phyloP scores from a whole-genome alignment of 2,888 invertebrate genomes.

The Agonopterix heracliana region DNA sequence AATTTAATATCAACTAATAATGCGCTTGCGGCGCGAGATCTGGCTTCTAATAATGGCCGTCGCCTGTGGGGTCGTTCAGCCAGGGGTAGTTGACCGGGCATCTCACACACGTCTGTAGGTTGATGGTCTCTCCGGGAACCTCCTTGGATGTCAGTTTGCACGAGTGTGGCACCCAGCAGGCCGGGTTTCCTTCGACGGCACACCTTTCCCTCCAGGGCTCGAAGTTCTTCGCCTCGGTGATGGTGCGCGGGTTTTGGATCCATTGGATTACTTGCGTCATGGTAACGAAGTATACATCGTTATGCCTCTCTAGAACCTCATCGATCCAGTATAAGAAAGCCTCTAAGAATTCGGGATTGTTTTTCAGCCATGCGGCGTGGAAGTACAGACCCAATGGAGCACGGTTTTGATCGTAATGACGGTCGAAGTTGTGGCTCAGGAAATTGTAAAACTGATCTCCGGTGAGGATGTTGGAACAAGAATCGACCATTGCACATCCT shows the following conservation, averaged over 20 bases:
- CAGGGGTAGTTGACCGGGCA: slow-evolving; percentile 97
- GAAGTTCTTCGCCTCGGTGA: slow-evolving; percentile 91
- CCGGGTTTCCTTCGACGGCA: slow-evolving; percentile 86
- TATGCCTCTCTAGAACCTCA: slow-evolving; percentile 88
- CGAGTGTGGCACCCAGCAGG: slow-evolving; percentile 92
- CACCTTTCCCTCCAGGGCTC: slow-evolving; percentile 97
- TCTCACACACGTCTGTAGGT: slow-evolving; percentile 93
- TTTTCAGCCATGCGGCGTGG: slow-evolving; percentile 95
- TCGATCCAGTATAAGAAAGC: slow-evolving; percentile 96
- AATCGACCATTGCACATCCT: slow-evolving; percentile 96
- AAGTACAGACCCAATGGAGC: slow-evolving; percentile 93
- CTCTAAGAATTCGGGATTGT: slow-evolving; percentile 93
- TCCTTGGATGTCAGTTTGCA: slow-evolving; percentile 95
- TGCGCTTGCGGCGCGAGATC: slow-evolving; percentile 68
- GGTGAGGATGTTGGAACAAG: slow-evolving; percentile 93
- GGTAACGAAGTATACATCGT: slow-evolving; percentile 95
- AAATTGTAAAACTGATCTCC: slow-evolving; percentile 97
- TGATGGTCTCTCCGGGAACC: slow-evolving; percentile 95
- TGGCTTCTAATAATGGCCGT: slow-evolving; percentile 85
- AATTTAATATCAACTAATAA: slow-evolving; percentile 60
- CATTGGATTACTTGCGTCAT: slow-evolving; percentile 98
- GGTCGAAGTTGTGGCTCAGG: slow-evolving; percentile 94
- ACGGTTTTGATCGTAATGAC: slow-evolving; percentile 93
- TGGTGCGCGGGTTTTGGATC: slow-evolving; percentile 93
- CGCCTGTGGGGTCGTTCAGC: slow-evolving; percentile 94